Base-by-base conservation (phyloP, 2,888 invertebrate species). In the Priocnemis perturbator region DNA sequence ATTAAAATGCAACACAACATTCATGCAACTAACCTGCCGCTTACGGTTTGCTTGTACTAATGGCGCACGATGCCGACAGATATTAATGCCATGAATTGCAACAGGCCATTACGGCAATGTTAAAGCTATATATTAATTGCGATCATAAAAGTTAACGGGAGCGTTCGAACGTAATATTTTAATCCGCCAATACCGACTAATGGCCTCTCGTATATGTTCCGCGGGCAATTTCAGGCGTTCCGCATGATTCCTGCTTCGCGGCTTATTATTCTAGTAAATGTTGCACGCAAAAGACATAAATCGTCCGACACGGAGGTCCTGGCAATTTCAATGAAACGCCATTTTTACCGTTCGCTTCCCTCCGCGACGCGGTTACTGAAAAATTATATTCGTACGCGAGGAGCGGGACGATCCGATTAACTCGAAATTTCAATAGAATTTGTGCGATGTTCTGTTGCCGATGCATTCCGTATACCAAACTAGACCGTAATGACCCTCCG, bases 71-170 rank as follows among this genome's bases (percentile, higher is more conserved):
- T 60, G 81, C 76, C 69, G 80, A 80, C 79, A 79, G 78, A 76
- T 79, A 79, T 79, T 81, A 81, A 78, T 79, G 70, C 67, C 73
- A 58, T 69, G 81, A 79, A 80, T 79, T 73, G 79, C 79, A 74
- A 73, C 81, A 73, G 69, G 67, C 78, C 72, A 79, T 79, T 79
- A 50, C 50, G 70, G 77, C 76, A 79, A 78, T 70, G 70, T 70
- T 73, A 66, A 71, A 71, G 74, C 71, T 75, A 76, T 74, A 76
- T 71, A 77, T 79, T 78, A 78, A 78, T 78, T 71, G 73, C 66
- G 37, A 47, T 60, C 70, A 64, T 65, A 60, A 74, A 77, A 74
- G 70, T 71, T 72, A 78, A 80, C 79, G 78, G 70, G 74, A 77
- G 74, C 68, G 59, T 62, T 66, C 68, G 71, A 60, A 30, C 64